Percentiles rank a stretch among this genome's conserved stretches.
These are phyloP conservation scores for Phoeniculus purpureus DNA, from an alignment of 2,797 vertebrate species.

Conservation along the genomic window DNA sequence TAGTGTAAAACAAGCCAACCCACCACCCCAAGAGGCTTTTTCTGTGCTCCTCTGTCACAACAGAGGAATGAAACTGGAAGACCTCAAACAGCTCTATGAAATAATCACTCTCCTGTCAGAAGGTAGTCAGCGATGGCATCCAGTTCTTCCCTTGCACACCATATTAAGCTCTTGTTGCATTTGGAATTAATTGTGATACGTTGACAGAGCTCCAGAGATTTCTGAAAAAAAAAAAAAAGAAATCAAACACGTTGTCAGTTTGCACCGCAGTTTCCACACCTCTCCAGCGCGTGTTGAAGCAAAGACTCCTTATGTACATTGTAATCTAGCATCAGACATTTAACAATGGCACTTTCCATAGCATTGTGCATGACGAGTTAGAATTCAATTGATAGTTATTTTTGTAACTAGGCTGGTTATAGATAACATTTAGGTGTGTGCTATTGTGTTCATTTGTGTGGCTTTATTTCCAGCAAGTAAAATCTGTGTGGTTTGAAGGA, in stretches of 20 bases:
- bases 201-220: slow-evolving; percentile 54
- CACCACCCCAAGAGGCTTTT: background rate
- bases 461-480: slow-evolving; percentile 45
- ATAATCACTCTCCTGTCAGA: background rate
- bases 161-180: slow-evolving; percentile 42
- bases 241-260: slow-evolving; percentile 39
- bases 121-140: slow-evolving; percentile 34
- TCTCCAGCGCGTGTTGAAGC: slow-evolving; percentile 8
- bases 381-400: slow-evolving; percentile 23
- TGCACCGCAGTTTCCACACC: slow-evolving; percentile 41
- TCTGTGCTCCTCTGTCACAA: slow-evolving; percentile 2
- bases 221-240: slow-evolving; percentile 29
- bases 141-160: background rate
- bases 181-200: slow-evolving; percentile 56
- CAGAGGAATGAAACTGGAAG: slow-evolving; percentile 41
- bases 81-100: background rate
- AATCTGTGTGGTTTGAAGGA: background rate
- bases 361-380: slow-evolving; percentile 28
- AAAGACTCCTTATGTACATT: slow-evolving; percentile 13
- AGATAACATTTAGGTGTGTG: background rate
- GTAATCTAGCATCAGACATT: slow-evolving; percentile 50
- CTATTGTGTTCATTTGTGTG: slow-evolving; percentile 12
- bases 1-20: background rate
- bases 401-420: slow-evolving; percentile 2
- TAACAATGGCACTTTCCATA: slow-evolving; percentile 47